Conservation (phyloP, 2,888 invertebrate genomes). For the Erebia ligea region DNA sequence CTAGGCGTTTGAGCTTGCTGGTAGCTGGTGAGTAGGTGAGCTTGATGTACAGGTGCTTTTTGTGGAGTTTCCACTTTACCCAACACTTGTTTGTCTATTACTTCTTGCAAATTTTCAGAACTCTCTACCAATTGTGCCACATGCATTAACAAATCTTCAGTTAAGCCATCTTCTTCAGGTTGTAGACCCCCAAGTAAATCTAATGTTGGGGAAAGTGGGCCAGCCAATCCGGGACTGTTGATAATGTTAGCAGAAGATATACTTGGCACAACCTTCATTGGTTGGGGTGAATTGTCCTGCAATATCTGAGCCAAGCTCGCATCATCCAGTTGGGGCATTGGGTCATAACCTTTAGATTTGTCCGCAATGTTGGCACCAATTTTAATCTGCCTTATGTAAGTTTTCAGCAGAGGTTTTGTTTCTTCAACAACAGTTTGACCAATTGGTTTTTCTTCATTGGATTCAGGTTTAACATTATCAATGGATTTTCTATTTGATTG, state of each 20-base stretch:
- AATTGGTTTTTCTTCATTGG: slow-evolving; percentile 45
- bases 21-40: slow-evolving; percentile 48
- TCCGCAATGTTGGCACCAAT: slow-evolving; percentile 50
- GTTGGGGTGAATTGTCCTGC: slow-evolving; percentile 66
- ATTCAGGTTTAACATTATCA: slow-evolving; percentile 45
- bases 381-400: slow-evolving; percentile 58
- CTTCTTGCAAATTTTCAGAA: slow-evolving; percentile 87
- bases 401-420: slow-evolving; percentile 53
- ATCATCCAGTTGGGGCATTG: slow-evolving; percentile 77
- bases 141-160: slow-evolving; percentile 88
- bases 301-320: slow-evolving; percentile 77
- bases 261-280: slow-evolving; percentile 60
- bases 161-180: slow-evolving; percentile 86
- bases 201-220: slow-evolving; percentile 83
- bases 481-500: slow-evolving; percentile 50
- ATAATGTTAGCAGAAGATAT: slow-evolving; percentile 63
- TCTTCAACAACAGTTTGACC: slow-evolving; percentile 49
- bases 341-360: slow-evolving; percentile 67
- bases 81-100: slow-evolving; percentile 86
- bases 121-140: slow-evolving; percentile 89
- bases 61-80: slow-evolving; percentile 71
- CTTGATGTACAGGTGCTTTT: slow-evolving; percentile 50
- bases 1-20: slow-evolving; percentile 47
- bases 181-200: slow-evolving; percentile 83
- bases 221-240: slow-evolving; percentile 77